Base-by-base conservation (phyloP, 2,888 invertebrate species). In the Pinctada fucata region DNA sequence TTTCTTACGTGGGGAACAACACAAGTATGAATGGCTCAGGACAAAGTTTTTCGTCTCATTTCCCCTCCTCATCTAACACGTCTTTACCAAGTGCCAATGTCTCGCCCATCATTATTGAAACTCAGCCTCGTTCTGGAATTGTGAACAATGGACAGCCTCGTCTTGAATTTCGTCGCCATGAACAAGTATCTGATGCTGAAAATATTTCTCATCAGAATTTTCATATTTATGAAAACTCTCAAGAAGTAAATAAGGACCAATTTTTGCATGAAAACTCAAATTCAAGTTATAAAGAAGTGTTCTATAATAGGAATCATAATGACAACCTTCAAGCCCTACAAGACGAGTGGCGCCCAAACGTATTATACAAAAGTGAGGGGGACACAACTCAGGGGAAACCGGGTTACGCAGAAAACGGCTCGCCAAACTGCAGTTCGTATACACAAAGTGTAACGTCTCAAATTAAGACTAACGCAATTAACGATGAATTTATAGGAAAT, bases 181-280 rank as follows among this genome's bases (percentile, higher is more conserved):
- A 58, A 58, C 6, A 10, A 10, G 8, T 10, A 10, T 10, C 8
- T 58, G 13, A 10, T 6, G 58, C 58, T 10, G 31, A 31, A 31
- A 31, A 31, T 31, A 1, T 31, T 31, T 31, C 31, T 31, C 31
- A 31, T 31, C 58, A 6, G 6, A 13, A 13, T 13, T 58, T 10
- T 58, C 58, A 58, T 13, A 58, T 58, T 58, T 58, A 58, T 58
- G 58, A 58, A 58, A 58, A 58, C 13, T 58, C 58, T 58, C 58
- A 13, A 6, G 58, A 58, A 58, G 13, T 58, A 10, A 58, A 58
- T 6, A 13, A 58, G 13, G 58, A 58, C 8, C 58, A 58, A 58
- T 31, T 31, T 31, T 10, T 58, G 6, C 58, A 6, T 6, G 8
- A 58, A 58, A 58, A 13, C 8, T 6, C 6, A 58, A 13, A 10